Base-by-base conservation (phyloP, 2,113 vertebrate genomes). In the Lasiurus borealis region DNA sequence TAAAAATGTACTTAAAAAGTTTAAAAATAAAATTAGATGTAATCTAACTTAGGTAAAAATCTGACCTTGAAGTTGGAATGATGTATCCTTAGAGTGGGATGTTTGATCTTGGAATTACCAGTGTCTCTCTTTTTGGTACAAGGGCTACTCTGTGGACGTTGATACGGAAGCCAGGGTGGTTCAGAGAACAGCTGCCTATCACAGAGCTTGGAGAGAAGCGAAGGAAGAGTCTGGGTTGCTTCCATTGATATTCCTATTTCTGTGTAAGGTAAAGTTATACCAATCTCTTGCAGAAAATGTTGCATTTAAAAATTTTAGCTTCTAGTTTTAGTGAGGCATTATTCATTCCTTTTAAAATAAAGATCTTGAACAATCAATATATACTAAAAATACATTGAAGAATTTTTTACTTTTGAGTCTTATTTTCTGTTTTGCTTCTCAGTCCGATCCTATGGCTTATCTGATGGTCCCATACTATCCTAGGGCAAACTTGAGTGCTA, bases 391-490 rank as follows among this genome's bases (percentile, higher is more conserved):
- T 81, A 75, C 31, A 73, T 91, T 84, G 6, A 71, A 86, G 0
- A 96, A 86, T 69, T 94, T n/a, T 88, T 96, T 29, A 72, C 81
- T 84, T 90, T 90, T 91, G 25, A 95, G 57, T 96, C 23, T 88
- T 13, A 34, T 81, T 85, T 34, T 91, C 36, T 95, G 19, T 90
- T 83, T 78, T 96, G 36, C 50, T 86, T 89, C 48, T 59, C 86
- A 99, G 99, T 98, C 98, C 84, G 98, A 99, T 97, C 99, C 99
- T 84, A 85, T 99, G 88, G 97, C 98, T 10, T 99, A 99, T 95
- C 88, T 99, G 92, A 98, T 99, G 98, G 98, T 99, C n/a, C 98
- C 99, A 0, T 99, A 99, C 95, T 98, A 98, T 85, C 97, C 98
- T 54, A 97, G 96, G 85, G 98, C 98, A 95, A 98, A 97, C 95